Conservation (phyloP, 92 coral and sea anemone species). For the Actinernus sp. region DNA sequence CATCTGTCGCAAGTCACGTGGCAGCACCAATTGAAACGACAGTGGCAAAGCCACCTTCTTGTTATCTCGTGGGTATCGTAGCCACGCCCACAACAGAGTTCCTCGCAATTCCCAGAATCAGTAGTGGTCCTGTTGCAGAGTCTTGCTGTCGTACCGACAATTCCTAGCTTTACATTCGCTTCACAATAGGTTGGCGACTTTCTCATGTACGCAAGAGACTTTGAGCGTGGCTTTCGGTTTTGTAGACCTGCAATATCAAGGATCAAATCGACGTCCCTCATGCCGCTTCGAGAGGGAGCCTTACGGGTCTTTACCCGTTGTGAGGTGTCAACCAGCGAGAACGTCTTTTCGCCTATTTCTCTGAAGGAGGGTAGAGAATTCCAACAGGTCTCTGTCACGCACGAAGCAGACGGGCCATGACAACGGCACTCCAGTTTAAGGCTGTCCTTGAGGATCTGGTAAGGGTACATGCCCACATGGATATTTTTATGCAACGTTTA, state of each 20-base stretch:
- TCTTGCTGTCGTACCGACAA: constrained; percentile 63
- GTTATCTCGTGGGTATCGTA: constrained; percentile 63
- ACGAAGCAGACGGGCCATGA: constrained; percentile 79
- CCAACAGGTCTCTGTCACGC: constrained; percentile 86
- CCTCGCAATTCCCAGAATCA: constrained; percentile 51
- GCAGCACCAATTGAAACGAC: constrained; percentile 89
- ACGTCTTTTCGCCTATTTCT: constrained; percentile 51
- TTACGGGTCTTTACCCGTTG: constrained; percentile 35
- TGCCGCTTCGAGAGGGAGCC: constrained; percentile 40
- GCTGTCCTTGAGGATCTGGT: constrained; percentile 66
- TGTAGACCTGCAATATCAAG: constrained; percentile 10
- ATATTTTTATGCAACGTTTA: neutral
- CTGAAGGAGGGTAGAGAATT: constrained; percentile 65
- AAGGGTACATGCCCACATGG: constrained; percentile 10
- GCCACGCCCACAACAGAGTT: constrained; percentile 86
- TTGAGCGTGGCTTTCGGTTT: constrained; percentile 14
- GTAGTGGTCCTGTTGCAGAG: constrained; percentile 50
- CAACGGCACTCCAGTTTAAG: constrained; percentile 78
- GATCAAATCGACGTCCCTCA: constrained; percentile 40
- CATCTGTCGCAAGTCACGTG: constrained; percentile 77
- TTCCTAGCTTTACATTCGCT: constrained; percentile 10
- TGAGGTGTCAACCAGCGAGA: constrained; percentile 10
- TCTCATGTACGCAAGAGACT: constrained; percentile 34
- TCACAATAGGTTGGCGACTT: constrained; percentile 68
- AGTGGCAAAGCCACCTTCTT: constrained; percentile 47